A percentile compares a stretch with the other conserved stretches of the same genome.
phyloP scores from a whole-genome alignment of 2,888 invertebrate genomes.

The Dynastes maya region DNA sequence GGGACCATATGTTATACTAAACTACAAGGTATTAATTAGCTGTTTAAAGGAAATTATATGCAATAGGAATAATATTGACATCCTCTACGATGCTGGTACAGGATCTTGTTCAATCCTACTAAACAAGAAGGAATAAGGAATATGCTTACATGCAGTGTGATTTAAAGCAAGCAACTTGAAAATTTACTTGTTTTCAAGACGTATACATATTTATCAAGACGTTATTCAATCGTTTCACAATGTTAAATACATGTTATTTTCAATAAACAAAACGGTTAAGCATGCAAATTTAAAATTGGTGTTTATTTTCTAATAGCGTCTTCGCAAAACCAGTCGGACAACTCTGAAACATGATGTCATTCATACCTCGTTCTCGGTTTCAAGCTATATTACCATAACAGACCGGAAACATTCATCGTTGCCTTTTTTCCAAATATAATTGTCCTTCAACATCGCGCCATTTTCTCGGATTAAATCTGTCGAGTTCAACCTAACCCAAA shows the following conservation, averaged over 20 bases:
- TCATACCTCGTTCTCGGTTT: constrained; percentile 54
- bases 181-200: too few relatives aligned
- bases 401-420: constrained; percentile 60
- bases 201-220: neutral
- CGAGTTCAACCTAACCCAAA: constrained; percentile 47
- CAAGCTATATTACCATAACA: constrained; percentile 55
- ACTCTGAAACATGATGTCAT: constrained; percentile 58
- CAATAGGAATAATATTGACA: too few relatives aligned
- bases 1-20: too few relatives aligned
- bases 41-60: too few relatives aligned
- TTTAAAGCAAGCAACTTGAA: too few relatives aligned
- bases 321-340: constrained; percentile 55
- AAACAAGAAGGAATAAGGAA: too few relatives aligned
- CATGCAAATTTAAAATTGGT: constrained; percentile 52
- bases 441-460: constrained; percentile 54
- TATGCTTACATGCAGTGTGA: too few relatives aligned
- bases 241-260: neutral
- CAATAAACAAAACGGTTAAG: neutral
- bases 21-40: too few relatives aligned
- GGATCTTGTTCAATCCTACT: too few relatives aligned
- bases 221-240: neutral
- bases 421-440: constrained; percentile 50
- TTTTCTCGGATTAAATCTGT: constrained; percentile 49
- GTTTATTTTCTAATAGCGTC: constrained; percentile 53
- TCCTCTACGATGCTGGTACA: too few relatives aligned